phyloP scores from a whole-genome alignment of 2,113 vertebrate genomes.

The Nibea coibor region DNA sequence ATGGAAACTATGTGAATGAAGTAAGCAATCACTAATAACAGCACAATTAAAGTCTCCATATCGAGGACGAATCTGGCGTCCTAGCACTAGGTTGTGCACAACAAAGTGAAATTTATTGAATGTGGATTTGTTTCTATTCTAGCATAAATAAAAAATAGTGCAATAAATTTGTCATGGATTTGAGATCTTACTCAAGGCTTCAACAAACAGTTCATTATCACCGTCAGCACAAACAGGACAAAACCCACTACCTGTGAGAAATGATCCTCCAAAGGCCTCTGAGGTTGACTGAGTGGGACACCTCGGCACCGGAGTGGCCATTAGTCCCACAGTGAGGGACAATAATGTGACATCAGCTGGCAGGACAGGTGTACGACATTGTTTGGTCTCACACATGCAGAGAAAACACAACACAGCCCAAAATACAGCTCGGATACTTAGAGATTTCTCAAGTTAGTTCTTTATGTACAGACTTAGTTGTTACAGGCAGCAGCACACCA shows the following conservation, averaged over 20 bases:
- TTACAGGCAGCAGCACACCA: background rate
- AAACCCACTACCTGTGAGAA: background rate
- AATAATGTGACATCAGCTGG: slow-evolving; percentile 69
- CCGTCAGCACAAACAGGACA: background rate
- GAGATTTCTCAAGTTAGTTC: background rate
- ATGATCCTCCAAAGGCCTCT: slow-evolving; percentile 8
- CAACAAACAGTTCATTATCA: background rate
- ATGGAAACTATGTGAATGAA: slow-evolving; percentile 19
- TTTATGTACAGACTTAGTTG: background rate
- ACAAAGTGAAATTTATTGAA: background rate
- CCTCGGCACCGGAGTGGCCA: slow-evolving; percentile 38
- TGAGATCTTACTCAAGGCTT: background rate
- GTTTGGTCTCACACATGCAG: slow-evolving; percentile 5
- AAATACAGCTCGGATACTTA: slow-evolving; percentile 1
- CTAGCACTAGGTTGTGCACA: background rate
- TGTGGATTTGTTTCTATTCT: background rate
- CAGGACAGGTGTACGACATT: slow-evolving; percentile 64
- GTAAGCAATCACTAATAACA: background rate
- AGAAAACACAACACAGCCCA: slow-evolving; percentile 31
- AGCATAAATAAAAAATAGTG: background rate
- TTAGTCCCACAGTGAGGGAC: slow-evolving; percentile 40
- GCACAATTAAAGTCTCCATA: background rate
- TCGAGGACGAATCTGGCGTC: background rate
- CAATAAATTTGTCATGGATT: background rate
- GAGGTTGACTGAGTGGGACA: slow-evolving; percentile 44